Evolutionary conservation across 2,113 vertebrate genomes (phyloP), one percentile per base, ranked within the genome.

Genomic region (Forbesichthys papilliferus): DNA sequence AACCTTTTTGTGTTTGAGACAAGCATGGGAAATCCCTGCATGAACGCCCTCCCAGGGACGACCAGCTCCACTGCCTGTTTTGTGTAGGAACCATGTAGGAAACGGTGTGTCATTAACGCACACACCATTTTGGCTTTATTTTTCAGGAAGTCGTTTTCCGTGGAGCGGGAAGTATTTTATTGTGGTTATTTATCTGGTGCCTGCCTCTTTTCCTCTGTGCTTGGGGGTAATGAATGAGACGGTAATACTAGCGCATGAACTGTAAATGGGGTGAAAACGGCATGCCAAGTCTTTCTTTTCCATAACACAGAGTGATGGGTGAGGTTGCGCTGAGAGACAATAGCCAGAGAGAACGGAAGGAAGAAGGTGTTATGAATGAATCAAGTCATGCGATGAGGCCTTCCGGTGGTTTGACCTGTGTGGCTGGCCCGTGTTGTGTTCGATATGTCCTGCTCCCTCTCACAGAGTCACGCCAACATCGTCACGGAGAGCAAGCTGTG

Each of bases 1-100:
- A 85, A 87, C 84, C 86, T 86, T 60, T 56, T 86, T 84, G 78
- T 81, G 74, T 85, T 81, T 80, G 74, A 73, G 79, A 64, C 75
- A 64, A 70, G 69, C 71, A 53, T 48, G 61, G 67, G 69, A 66
- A 86, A 78, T 71, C 74, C 78, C 61, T 11, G 49, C 66, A 13
- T 70, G 73, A 81, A 76, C 66, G 62, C 57, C 64, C 57, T 68
- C 12, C 52, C 63, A 68, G 52, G 53, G 54, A 27, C 56, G 12
- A 54, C 64, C 68, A 52, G 48, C 61, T 61, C 49, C 36, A 42
- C 36, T 42, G 4, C 7, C 36, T 42, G 36, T 27, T 27, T 27
- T 27, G 27, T 27, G 27, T 27, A 27, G 27, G 27, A 27, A 42
- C 36, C 36, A 42, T 42, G 36, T 42, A 42, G 36, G 36, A 42